Evolutionary conservation across 2,113 vertebrate species (phyloP), one percentile per base, ranked within the genome.

Genomic region (Hiodon alosoides): DNA sequence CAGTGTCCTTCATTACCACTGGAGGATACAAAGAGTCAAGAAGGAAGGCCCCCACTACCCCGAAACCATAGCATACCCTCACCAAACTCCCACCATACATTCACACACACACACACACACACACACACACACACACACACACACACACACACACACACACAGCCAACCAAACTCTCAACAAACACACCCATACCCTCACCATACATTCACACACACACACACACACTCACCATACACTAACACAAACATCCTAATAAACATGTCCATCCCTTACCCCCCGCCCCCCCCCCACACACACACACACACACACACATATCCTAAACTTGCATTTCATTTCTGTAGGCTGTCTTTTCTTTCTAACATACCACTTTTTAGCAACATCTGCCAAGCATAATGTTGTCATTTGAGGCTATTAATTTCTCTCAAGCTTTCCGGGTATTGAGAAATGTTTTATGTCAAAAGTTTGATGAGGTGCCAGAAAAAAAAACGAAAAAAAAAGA

Each of bases 311-410:
- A 11, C 14, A 9, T 14, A 59, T 14, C 58, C 9, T 9, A 3
- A 3, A 11, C 50, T 69, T n/a, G 50, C 54, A 69, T 69, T 69
- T 69, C 51, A 69, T 69, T 69, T 55, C 52, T 69, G 16, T 53
- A 48, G n/a, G 14, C 54, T 51, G 17, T 69, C 52, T 69, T 69
- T 69, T 51, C 51, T 69, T n/a, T 54, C 9, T 7, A 69, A 69
- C 54, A 54, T 16, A 48, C 67, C 10, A 52, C 52, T 51, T 69
- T 69, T 69, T 54, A 17, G 52, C 67, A 69, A 69, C 67, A 53
- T 69, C 17, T 53, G 67, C 67, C 67, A 69, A 69, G 16, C 52
- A 69, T 54, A 69, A 69, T 69, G 52, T 54, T 69, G 67, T 69
- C n/a, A 16, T 69, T 69, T 52, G 54, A 69, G 67, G 54, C 51